Percentiles rank a stretch among this genome's conserved stretches.
Conservation (phyloP, 2,113 vertebrate species). For the Peromyscus leucopus region DNA sequence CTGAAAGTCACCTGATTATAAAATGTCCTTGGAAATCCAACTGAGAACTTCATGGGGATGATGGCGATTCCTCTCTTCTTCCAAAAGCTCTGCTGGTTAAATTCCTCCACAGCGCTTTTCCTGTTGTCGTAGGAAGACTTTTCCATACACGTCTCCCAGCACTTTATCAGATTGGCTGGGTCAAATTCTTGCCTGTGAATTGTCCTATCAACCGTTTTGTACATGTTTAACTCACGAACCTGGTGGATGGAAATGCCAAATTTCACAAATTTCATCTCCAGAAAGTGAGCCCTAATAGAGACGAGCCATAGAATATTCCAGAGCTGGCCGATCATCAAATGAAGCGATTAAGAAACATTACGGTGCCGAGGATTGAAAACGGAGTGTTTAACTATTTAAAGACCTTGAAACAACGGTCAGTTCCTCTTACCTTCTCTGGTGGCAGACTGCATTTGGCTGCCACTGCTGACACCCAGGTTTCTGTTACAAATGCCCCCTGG, state of each 20-base stretch:
- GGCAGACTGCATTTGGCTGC: slow-evolving; percentile 86
- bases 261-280: background rate
- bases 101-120: slow-evolving; percentile 77
- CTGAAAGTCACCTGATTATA: slow-evolving; percentile 87
- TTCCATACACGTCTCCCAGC: slow-evolving; percentile 89
- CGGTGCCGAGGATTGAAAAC: background rate
- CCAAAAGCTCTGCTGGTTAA: slow-evolving; percentile 89
- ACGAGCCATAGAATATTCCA: background rate
- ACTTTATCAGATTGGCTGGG: slow-evolving; percentile 86
- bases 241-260: slow-evolving; percentile 61
- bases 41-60: slow-evolving; percentile 89
- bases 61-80: slow-evolving; percentile 90
- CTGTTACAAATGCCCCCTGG: slow-evolving; percentile 88
- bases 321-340: background rate
- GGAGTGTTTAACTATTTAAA: background rate
- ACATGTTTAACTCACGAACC: slow-evolving; percentile 90
- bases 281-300: background rate
- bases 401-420: background rate
- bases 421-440: slow-evolving; percentile 88
- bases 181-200: slow-evolving; percentile 88
- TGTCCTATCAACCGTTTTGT: slow-evolving; percentile 83
- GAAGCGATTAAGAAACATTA: background rate
- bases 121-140: slow-evolving; percentile 82
- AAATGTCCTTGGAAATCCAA: slow-evolving; percentile 85
- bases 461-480: slow-evolving; percentile 90